Conservation (phyloP, 2,113 vertebrate genomes). For the Symphodus melops region DNA sequence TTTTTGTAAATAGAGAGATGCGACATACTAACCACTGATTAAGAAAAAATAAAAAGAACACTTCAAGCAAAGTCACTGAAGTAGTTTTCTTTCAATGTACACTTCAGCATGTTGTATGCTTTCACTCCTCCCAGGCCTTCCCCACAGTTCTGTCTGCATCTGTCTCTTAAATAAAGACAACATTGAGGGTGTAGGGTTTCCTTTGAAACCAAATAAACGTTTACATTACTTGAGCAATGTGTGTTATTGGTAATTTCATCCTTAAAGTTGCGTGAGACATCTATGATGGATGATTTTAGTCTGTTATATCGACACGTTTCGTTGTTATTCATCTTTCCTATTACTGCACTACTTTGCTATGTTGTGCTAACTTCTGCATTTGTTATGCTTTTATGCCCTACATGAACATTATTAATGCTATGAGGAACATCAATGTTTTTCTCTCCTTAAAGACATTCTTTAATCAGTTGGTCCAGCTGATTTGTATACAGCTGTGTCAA, state of each 20-base stretch:
- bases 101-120: neutral
- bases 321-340: neutral
- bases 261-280: neutral
- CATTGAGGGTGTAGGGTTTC: neutral
- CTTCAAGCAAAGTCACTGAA: neutral
- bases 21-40: neutral
- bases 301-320: neutral
- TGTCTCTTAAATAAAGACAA: constrained; percentile 12
- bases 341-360: neutral
- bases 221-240: constrained; percentile 3
- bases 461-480: neutral
- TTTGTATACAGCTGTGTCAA: constrained; percentile 58
- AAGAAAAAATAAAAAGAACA: neutral
- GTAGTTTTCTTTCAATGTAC: neutral
- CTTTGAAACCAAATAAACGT: constrained; percentile 11
- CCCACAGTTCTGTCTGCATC: neutral
- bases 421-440: neutral
- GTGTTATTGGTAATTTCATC: constrained; percentile 15
- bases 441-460: constrained; percentile 8
- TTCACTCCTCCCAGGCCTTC: neutral
- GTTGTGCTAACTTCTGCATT: neutral
- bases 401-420: neutral
- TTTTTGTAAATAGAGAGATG: neutral
- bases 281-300: neutral
- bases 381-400: neutral